A percentile compares a stretch with the other conserved stretches of the same genome.
phyloP scores from a whole-genome alignment of 2,888 invertebrate species.

The Tubulanus polymorphus region DNA sequence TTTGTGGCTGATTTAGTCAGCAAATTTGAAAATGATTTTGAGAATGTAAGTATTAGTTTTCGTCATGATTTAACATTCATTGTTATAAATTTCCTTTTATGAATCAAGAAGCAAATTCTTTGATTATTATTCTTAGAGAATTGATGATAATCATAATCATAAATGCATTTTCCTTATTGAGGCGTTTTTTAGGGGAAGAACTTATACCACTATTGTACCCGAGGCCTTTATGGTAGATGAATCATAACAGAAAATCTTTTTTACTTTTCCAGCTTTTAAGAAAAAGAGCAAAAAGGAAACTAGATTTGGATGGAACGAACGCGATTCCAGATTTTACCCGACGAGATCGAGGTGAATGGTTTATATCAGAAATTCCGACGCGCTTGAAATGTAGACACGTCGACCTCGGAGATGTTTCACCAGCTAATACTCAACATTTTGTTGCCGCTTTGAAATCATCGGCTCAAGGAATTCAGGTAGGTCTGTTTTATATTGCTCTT shows the following conservation, averaged over 20 bases:
- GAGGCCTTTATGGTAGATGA: too few relatives aligned
- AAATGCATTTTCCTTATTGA: too few relatives aligned
- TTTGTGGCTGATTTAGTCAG: slow-evolving; percentile 19
- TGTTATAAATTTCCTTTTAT: too few relatives aligned
- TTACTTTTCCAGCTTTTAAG: slow-evolving; percentile 18
- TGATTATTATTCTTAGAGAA: too few relatives aligned
- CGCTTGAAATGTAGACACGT: slow-evolving; percentile 44
- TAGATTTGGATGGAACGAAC: slow-evolving; percentile 29
- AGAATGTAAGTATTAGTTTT: slow-evolving; percentile 15
- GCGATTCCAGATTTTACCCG: slow-evolving; percentile 53
- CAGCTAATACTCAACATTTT: slow-evolving; percentile 25
- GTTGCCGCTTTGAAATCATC: slow-evolving; percentile 22
- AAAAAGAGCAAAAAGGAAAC: slow-evolving; percentile 13
- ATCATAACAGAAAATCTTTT: too few relatives aligned
- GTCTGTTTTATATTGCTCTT: too few relatives aligned
- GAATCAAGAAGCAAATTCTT: too few relatives aligned
- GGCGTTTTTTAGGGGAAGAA: too few relatives aligned
- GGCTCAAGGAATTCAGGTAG: slow-evolving; percentile 29
- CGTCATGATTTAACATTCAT: too few relatives aligned
- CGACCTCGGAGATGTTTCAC: slow-evolving; percentile 31
- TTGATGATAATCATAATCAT: too few relatives aligned
- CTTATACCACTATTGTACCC: too few relatives aligned
- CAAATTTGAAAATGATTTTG: slow-evolving; percentile 16
- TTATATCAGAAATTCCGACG: slow-evolving; percentile 53
- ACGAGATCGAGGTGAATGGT: slow-evolving; percentile 60